Percentiles rank a stretch among this genome's conserved stretches.
These are phyloP conservation scores for Pterocles orientalis DNA, from an alignment of 2,113 vertebrate species.

Conservation along the genomic window DNA sequence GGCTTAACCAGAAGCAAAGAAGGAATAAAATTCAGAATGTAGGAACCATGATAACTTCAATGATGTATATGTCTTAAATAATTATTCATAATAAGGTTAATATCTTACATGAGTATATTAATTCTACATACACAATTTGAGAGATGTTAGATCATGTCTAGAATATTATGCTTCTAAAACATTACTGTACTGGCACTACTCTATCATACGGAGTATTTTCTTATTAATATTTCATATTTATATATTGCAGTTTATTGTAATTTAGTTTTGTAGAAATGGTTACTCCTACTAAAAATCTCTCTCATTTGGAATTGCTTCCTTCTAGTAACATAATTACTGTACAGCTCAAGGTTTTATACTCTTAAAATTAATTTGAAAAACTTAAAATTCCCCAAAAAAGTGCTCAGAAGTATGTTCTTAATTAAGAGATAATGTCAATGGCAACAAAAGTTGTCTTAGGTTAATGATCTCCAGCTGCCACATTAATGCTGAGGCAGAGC, in stretches of 20 bases:
- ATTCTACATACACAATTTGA: background rate
- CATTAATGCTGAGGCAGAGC: slow-evolving; percentile 68
- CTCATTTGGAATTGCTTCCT: background rate
- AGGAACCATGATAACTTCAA: background rate
- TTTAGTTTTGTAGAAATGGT: background rate
- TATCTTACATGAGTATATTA: background rate
- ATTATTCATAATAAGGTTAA: background rate
- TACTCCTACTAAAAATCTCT: background rate
- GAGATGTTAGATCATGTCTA: background rate
- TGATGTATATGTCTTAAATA: background rate
- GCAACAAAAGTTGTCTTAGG: slow-evolving; percentile 64
- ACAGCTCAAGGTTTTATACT: background rate
- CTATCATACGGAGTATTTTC: background rate
- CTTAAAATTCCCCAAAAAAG: background rate
- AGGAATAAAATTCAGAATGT: background rate
- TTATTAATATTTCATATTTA: slow-evolving; percentile 3
- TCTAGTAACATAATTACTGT: background rate
- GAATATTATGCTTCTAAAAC: background rate
- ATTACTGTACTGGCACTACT: background rate
- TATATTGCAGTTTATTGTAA: background rate
- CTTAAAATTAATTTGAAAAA: background rate
- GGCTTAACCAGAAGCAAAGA: background rate
- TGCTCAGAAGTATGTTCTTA: background rate
- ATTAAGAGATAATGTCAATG: slow-evolving; percentile 58
- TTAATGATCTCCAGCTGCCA: slow-evolving; percentile 70